phyloP scores from a whole-genome alignment of 2,113 vertebrate species.

The Talpa occidentalis region DNA sequence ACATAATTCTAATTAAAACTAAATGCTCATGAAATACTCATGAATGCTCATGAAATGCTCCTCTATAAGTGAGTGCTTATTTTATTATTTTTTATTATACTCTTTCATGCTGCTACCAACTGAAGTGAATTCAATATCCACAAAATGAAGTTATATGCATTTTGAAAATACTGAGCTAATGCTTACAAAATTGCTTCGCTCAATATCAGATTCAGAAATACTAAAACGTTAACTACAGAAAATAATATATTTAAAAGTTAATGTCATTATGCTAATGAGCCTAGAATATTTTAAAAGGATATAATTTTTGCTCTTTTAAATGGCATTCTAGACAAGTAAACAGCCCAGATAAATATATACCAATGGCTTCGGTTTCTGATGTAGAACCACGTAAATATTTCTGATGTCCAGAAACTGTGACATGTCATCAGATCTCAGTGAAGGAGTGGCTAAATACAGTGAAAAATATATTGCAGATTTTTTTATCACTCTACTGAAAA shows the following conservation, averaged over 20 bases:
- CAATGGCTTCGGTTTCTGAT: not conserved
- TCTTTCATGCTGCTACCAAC: not conserved
- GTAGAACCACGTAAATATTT: not conserved
- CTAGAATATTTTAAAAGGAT: not conserved
- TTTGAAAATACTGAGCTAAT: not conserved
- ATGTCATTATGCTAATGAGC: not conserved
- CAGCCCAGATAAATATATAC: not conserved
- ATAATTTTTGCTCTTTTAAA: not conserved
- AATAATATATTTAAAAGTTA: not conserved
- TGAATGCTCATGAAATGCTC: not conserved
- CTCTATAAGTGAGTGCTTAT: not conserved
- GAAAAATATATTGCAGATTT: not conserved
- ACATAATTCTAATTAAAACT: not conserved
- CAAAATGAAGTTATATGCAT: not conserved
- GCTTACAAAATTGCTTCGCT: not conserved
- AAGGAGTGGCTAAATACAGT: not conserved
- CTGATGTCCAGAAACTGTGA: not conserved
- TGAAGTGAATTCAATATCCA: not conserved
- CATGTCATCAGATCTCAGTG: not conserved
- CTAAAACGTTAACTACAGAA: not conserved
- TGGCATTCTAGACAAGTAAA: not conserved
- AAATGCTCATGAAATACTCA: constrained; percentile 9
- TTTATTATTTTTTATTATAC: not conserved
- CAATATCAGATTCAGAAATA: not conserved
- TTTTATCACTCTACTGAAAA: not conserved